Base-by-base conservation (phyloP, 1,140 invertebrate species). In the Megathymus violae region DNA sequence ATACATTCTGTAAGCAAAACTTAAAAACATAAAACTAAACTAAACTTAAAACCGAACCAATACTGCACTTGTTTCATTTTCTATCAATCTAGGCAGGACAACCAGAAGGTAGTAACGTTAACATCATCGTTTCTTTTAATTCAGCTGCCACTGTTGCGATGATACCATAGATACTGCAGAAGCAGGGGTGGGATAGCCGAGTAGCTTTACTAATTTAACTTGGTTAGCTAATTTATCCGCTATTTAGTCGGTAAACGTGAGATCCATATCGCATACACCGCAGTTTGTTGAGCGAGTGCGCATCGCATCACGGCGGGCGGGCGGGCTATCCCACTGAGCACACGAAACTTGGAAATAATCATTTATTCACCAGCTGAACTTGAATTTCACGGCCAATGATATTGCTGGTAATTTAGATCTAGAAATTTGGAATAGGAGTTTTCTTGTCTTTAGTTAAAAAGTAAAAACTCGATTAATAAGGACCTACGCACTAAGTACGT, bases 171-270 rank as follows among this genome's bases (percentile, higher is more conserved):
- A 67, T 46, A 11, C 11, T 54, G 70, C 59, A 64, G 69, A 58
- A 34, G 60, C 67, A 52, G 64, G n/a, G n/a, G n/a, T n/a, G n/a
- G n/a, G n/a, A n/a, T n/a, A n/a, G n/a, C n/a, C n/a, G n/a, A n/a
- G n/a, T n/a, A 70, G 69, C 71, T 64, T 41, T 72, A 80, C 80
- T 82, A 84, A 87, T 82, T 85, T 80, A 82, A 84, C 74, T 80
- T 76, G 65, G 81, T 83, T 80, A 78, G 78, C 80, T 88, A 89
- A 89, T 87, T 87, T 89, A 87, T 89, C 84, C 80, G 77, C 79
- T 84, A 87, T 89, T 88, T 89, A 85, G 80, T 80, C 70, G 75
- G 82, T 76, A 79, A 87, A 81, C 84, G 84, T 89, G 86, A 89
- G 84, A 85, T 89, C 72, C 75, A 81, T 87, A 89, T 89, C 86